Percentiles rank a stretch among this genome's conserved stretches.
Evolutionary conservation across 1,140 invertebrate genomes (phyloP).

Genomic region (Papilio dardanus): DNA sequence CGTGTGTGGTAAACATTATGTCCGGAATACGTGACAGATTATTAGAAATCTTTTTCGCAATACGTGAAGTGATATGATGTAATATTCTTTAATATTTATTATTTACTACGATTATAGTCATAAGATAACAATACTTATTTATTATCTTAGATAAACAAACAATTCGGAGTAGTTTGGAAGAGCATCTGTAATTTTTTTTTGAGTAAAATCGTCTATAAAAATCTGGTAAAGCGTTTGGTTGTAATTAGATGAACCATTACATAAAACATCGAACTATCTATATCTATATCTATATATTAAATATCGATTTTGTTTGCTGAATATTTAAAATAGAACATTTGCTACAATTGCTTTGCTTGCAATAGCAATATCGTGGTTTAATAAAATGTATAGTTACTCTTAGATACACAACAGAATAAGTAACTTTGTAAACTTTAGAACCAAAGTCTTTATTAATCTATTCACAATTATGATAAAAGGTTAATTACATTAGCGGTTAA

Average conservation of each 20-base stretch:
- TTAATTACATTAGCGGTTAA: background rate
- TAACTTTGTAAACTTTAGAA: background rate
- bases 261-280: too few species aligned
- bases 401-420: background rate
- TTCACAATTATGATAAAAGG: conserved; percentile 8
- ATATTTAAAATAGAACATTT: background rate
- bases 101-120: background rate
- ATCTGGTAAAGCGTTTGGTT: background rate
- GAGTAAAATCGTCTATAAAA: too few species aligned
- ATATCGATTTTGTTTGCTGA: background rate
- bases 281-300: too few species aligned
- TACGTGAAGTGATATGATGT: conserved; percentile 38
- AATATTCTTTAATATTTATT: background rate
- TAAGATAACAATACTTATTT: background rate
- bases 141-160: background rate
- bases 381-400: background rate
- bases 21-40: conserved; percentile 44
- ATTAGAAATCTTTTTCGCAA: conserved; percentile 56
- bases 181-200: too few species aligned
- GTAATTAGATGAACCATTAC: background rate
- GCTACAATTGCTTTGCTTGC: background rate
- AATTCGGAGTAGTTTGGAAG: too few species aligned
- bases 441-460: background rate
- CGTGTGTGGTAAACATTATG: conserved; percentile 45
- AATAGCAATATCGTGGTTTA: background rate